These are phyloP conservation scores for Lamellibrachia satsuma DNA, from an alignment of 2,888 invertebrate genomes.

Conservation along the genomic window DNA sequence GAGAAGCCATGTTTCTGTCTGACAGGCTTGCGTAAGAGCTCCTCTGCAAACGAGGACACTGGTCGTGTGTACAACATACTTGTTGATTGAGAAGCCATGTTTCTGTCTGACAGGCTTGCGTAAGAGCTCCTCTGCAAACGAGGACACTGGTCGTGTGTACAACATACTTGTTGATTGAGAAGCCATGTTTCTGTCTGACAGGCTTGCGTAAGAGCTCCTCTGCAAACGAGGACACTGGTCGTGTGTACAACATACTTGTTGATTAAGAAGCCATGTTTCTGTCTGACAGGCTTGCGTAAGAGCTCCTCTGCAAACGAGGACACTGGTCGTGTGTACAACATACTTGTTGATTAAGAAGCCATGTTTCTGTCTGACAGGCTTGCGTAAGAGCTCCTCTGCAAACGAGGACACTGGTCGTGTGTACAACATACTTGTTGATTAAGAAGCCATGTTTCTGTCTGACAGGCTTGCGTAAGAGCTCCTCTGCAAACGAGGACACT, in stretches of 20 bases:
- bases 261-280: not conserved
- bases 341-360: constrained; percentile 33
- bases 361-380: not conserved
- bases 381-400: not conserved
- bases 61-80: constrained; percentile 46
- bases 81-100: not conserved
- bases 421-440: constrained; percentile 44
- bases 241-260: constrained; percentile 46
- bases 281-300: not conserved
- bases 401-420: constrained; percentile 46
- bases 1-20: not conserved
- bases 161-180: constrained; percentile 42
- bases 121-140: constrained; percentile 34
- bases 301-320: constrained; percentile 39
- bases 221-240: constrained; percentile 45
- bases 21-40: not conserved
- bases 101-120: not conserved
- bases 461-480: not conserved
- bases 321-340: constrained; percentile 45
- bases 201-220: not conserved
- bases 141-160: constrained; percentile 44
- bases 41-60: constrained; percentile 42
- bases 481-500: constrained; percentile 42
- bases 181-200: not conserved
- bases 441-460: not conserved